A percentile compares a stretch with the other conserved stretches of the same genome.
Evolutionary conservation across 2,113 vertebrate species (phyloP).

Genomic region (Meles meles): DNA sequence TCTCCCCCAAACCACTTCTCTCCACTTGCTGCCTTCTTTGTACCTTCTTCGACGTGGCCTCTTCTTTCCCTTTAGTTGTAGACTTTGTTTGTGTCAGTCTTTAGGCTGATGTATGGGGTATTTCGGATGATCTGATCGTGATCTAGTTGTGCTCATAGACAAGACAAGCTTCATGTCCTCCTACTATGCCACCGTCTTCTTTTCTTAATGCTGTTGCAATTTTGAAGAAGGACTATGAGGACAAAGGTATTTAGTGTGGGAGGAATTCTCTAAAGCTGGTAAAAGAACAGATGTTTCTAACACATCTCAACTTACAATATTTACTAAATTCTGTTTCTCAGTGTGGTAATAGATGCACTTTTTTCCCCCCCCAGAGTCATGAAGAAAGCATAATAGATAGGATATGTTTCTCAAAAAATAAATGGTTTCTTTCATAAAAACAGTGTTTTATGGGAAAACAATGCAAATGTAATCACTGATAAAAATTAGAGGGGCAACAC

Average conservation of each 20-base stretch:
- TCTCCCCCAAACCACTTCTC: neutral
- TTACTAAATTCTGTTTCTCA: neutral
- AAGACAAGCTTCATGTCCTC: neutral
- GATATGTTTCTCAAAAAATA: neutral
- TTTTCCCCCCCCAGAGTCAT: neutral
- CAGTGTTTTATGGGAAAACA: neutral
- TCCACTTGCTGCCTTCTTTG: neutral
- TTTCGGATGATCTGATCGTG: neutral
- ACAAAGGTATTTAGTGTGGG: neutral
- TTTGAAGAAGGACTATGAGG: neutral
- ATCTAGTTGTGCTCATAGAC: neutral
- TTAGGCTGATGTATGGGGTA: neutral
- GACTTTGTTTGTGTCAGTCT: neutral
- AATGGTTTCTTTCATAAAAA: neutral
- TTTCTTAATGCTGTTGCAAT: neutral
- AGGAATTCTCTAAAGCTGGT: neutral
- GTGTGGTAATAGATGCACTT: neutral
- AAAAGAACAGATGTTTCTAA: neutral
- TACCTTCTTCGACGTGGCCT: neutral
- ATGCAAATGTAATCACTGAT: slow-evolving; percentile 30
- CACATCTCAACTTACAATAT: neutral
- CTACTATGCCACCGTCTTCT: neutral
- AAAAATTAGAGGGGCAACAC: neutral
- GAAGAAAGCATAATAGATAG: neutral
- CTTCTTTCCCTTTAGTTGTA: neutral